phyloP scores from a whole-genome alignment of 2,797 vertebrate genomes.

The Halcyon badia region DNA sequence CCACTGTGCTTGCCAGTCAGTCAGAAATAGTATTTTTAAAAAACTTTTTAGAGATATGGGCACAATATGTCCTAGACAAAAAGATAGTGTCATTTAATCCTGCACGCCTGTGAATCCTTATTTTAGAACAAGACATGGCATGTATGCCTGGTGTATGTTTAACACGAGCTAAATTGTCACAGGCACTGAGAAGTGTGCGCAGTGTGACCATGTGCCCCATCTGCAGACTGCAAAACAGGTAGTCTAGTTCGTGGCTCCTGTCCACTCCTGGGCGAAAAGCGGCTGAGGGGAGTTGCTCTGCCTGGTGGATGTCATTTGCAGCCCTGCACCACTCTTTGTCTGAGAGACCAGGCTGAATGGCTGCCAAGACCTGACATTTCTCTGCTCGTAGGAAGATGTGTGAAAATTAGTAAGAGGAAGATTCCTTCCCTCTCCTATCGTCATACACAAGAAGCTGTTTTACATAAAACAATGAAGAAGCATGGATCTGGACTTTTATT shows the following conservation, averaged over 20 bases:
- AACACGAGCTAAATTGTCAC: neutral
- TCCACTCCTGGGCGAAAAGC: rapidly evolving
- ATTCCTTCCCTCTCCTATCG: neutral
- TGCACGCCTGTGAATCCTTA: neutral
- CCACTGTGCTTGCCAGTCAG: neutral
- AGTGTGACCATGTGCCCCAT: neutral
- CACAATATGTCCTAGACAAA: neutral
- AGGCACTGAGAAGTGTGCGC: neutral
- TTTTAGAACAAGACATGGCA: neutral
- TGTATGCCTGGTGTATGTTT: neutral
- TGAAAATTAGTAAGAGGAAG: neutral
- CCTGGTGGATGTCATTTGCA: neutral
- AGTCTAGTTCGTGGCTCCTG: neutral
- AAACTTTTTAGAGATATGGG: neutral
- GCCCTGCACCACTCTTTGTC: neutral
- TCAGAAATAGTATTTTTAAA: neutral
- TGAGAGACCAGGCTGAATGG: neutral
- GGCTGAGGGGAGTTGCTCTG: rapidly evolving
- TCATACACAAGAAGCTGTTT: neutral
- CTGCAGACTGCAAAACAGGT: neutral
- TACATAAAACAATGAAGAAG: neutral
- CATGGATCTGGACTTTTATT: neutral
- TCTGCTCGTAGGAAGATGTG: neutral
- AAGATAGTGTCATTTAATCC: neutral
- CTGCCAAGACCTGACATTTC: rapidly evolving